Conservation (phyloP, 2,888 invertebrate genomes). For the Agrotis clavis region DNA sequence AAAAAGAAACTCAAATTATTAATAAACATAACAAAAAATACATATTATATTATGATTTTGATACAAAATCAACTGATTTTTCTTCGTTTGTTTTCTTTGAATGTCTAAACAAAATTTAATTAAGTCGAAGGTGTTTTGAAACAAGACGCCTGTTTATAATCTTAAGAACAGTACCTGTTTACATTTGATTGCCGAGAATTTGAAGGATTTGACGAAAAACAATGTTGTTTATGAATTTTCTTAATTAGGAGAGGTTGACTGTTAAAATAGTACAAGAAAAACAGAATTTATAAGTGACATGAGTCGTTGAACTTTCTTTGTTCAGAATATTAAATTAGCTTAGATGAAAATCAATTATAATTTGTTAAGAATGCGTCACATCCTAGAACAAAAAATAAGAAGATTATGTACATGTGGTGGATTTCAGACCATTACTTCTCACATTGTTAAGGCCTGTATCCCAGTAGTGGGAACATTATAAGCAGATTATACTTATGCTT, state of each 20-base stretch:
- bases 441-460: too few relatives aligned
- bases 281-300: neutral
- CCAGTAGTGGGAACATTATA: too few relatives aligned
- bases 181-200: slow-evolving; percentile 43
- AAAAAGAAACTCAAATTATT: neutral
- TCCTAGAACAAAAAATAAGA: too few relatives aligned
- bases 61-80: slow-evolving; percentile 23
- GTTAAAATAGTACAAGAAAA: neutral
- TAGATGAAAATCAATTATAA: too few relatives aligned
- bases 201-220: slow-evolving; percentile 41
- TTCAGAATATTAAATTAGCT: too few relatives aligned
- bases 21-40: slow-evolving; percentile 18
- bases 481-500: too few relatives aligned
- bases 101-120: slow-evolving; percentile 67
- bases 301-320: neutral
- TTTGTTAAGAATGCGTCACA: too few relatives aligned
- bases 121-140: slow-evolving; percentile 64
- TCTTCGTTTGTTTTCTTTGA: slow-evolving; percentile 49
- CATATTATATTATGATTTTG: slow-evolving; percentile 16
- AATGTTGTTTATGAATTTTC: slow-evolving; percentile 36
- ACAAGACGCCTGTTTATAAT: slow-evolving; percentile 62
- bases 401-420: too few relatives aligned
- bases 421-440: too few relatives aligned
- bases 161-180: slow-evolving; percentile 48
- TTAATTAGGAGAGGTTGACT: slow-evolving; percentile 21